Evolutionary conservation across 2,888 invertebrate genomes (phyloP).

Genomic region (Sisyra nigra): DNA sequence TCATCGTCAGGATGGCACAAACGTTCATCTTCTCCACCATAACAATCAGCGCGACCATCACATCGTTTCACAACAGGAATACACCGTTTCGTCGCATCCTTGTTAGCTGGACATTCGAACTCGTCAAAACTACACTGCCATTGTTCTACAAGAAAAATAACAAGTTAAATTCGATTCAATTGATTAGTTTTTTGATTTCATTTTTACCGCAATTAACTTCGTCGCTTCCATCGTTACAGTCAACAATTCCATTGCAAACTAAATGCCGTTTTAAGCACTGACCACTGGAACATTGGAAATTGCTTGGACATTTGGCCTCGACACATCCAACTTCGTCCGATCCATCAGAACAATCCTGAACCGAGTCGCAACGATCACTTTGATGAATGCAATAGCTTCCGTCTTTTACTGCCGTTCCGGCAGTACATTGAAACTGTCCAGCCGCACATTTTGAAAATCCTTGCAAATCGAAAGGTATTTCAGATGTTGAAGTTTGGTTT

Average conservation of each 20-base stretch:
- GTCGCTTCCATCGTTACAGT: conserved; percentile 44
- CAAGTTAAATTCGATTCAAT: conserved; percentile 5
- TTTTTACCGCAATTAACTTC: conserved; percentile 34
- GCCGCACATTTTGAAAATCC: conserved; percentile 34
- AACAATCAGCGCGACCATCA: conserved; percentile 38
- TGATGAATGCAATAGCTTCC: conserved; percentile 37
- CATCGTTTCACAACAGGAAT: conserved; percentile 40
- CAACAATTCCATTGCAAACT: conserved; percentile 43
- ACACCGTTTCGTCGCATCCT: conserved; percentile 28
- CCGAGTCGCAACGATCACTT: conserved; percentile 35
- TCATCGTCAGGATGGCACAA: conserved; percentile 25
- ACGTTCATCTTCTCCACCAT: conserved; percentile 35
- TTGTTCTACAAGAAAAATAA: conserved; percentile 16
- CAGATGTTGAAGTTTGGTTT: too few species aligned
- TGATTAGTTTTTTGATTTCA: too few species aligned
- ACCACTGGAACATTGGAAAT: conserved; percentile 40
- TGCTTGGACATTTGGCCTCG: conserved; percentile 37
- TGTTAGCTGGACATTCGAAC: conserved; percentile 30
- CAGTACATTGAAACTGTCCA: conserved; percentile 40
- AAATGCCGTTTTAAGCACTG: conserved; percentile 40
- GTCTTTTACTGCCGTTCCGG: conserved; percentile 37
- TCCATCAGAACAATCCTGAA: conserved; percentile 41
- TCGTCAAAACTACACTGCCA: conserved; percentile 39
- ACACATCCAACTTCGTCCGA: conserved; percentile 42
- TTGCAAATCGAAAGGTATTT: neutral